A percentile compares a stretch with the other conserved stretches of the same genome.
Conservation (phyloP, 30 jellyfish, hydroid and myxozoan genomes). For the Hydractinia echinata region DNA sequence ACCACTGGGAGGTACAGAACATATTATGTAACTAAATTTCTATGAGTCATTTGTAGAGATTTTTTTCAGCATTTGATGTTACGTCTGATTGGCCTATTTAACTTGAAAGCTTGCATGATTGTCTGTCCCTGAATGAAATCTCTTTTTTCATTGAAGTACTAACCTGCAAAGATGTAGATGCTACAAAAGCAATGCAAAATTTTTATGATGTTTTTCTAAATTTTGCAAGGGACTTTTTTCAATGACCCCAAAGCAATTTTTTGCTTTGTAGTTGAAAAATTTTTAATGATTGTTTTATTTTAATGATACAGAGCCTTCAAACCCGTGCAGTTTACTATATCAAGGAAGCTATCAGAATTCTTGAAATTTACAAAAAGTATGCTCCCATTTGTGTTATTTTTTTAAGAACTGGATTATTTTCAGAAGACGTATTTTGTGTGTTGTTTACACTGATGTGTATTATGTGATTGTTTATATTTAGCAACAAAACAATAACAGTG, state of each 20-base stretch:
- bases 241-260: too few relatives aligned
- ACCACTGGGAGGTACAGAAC: slow-evolving; percentile 39
- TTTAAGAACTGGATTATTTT: background rate
- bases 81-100: too few relatives aligned
- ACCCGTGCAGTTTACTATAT: slow-evolving; percentile 67
- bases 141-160: too few relatives aligned
- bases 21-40: background rate
- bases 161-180: too few relatives aligned
- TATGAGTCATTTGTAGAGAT: background rate
- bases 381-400: background rate
- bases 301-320: slow-evolving; percentile 54
- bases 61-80: too few relatives aligned
- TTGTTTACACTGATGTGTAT: background rate
- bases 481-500: slow-evolving; percentile 40
- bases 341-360: slow-evolving; percentile 60
- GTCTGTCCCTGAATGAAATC: too few relatives aligned
- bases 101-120: too few relatives aligned
- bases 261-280: too few relatives aligned
- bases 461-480: slow-evolving; percentile 2
- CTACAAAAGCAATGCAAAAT: too few relatives aligned
- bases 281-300: background rate
- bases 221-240: too few relatives aligned
- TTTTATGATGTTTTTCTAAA: too few relatives aligned
- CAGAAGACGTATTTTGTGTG: background rate
- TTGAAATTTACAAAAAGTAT: slow-evolving; percentile 51